Evolutionary conservation across 2,888 invertebrate species (phyloP).

Genomic region (Ariolimax columbianus): DNA sequence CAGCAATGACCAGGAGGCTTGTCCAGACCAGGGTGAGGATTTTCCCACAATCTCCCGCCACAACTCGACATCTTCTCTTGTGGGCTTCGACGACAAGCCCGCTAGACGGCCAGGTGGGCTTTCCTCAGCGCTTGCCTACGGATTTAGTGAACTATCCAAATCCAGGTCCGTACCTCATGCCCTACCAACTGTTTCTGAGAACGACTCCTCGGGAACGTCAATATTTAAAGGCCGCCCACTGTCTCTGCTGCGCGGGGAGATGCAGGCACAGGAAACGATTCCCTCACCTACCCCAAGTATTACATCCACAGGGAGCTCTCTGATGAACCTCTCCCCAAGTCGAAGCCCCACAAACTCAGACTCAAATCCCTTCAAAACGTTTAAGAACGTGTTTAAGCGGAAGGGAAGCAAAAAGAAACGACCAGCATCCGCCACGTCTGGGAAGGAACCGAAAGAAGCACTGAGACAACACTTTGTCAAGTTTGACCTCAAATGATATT

Average conservation of each 20-base stretch:
- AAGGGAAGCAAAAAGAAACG: conserved; percentile 72
- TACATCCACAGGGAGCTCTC: conserved; percentile 21
- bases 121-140: not conserved
- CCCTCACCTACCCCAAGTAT: conserved; percentile 15
- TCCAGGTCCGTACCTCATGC: conserved; percentile 56
- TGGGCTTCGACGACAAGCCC: not conserved
- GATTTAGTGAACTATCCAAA: conserved; percentile 53
- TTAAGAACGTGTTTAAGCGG: conserved; percentile 71
- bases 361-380: conserved; percentile 68
- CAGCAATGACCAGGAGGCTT: not conserved
- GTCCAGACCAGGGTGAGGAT: conserved; percentile 20
- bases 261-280: conserved; percentile 50
- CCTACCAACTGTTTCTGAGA: conserved; percentile 56
- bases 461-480: conserved; percentile 71
- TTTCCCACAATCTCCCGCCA: not conserved
- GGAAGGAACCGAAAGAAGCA: conserved; percentile 63
- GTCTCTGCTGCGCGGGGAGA: conserved; percentile 66
- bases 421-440: conserved; percentile 61
- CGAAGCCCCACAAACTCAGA: conserved; percentile 50
- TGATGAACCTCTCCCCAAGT: conserved; percentile 29
- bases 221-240: conserved; percentile 66
- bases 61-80: conserved; percentile 35
- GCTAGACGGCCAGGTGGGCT: not conserved
- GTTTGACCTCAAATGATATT: conserved; percentile 70
- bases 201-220: conserved; percentile 47